A percentile compares a stretch with the other conserved stretches of the same genome.
phyloP scores from a whole-genome alignment of 1,140 invertebrate genomes.

The Acyrthosiphon pisum region DNA sequence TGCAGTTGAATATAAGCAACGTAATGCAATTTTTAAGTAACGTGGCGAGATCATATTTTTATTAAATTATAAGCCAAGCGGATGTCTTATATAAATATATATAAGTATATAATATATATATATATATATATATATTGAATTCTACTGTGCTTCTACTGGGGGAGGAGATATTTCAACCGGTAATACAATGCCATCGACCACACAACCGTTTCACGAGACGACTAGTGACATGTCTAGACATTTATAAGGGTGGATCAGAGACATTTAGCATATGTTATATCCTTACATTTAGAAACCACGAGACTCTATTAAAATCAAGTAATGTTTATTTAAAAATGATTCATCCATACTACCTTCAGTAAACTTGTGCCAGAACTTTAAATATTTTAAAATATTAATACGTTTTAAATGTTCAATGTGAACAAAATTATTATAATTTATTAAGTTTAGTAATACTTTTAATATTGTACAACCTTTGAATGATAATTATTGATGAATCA shows the following conservation, averaged over 20 bases:
- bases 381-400: no score
- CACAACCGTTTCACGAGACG: not conserved
- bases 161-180: not conserved
- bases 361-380: no score
- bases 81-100: not conserved
- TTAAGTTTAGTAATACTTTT: no score
- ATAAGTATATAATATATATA: no score
- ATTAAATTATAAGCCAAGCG: not conserved
- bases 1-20: not conserved
- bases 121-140: not conserved
- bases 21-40: constrained; percentile 3
- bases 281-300: not conserved
- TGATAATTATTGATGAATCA: no score
- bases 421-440: no score
- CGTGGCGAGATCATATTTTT: not conserved
- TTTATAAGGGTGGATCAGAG: not conserved
- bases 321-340: not conserved
- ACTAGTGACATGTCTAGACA: not conserved
- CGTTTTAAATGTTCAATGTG: no score
- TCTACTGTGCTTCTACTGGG: not conserved
- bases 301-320: not conserved
- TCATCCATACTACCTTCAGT: not conserved
- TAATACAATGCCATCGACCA: not conserved
- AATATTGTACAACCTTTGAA: no score
- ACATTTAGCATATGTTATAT: not conserved